These are phyloP conservation scores for Scomber scombrus DNA, from an alignment of 2,113 vertebrate species.

Conservation along the genomic window DNA sequence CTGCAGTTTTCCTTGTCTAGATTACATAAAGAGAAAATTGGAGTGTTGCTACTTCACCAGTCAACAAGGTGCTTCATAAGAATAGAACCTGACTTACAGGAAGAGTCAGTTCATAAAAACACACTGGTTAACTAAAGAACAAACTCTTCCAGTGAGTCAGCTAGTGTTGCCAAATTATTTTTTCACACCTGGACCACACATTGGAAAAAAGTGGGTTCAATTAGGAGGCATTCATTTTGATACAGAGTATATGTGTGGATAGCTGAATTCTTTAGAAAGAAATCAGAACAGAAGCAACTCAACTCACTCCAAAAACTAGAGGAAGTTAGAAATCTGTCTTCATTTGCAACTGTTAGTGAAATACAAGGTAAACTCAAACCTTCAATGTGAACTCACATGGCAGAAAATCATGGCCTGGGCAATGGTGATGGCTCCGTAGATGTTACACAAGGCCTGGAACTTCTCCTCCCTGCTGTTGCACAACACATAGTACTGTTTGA, in stretches of 20 bases:
- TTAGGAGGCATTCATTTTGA: too few species aligned
- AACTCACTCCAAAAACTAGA: neutral
- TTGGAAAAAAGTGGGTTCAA: too few species aligned
- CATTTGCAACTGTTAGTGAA: neutral
- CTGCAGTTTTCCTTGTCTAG: conserved; percentile 94
- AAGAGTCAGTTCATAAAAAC: neutral
- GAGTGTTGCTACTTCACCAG: neutral
- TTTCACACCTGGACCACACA: neutral
- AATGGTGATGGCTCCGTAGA: conserved; percentile 94
- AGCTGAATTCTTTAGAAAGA: too few species aligned
- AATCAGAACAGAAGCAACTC: too few species aligned
- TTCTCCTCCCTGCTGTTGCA: conserved; percentile 95
- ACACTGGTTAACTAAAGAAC: neutral
- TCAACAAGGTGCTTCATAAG: neutral
- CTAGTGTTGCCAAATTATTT: neutral
- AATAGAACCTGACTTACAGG: neutral
- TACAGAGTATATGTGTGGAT: too few species aligned
- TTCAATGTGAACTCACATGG: conserved; percentile 86
- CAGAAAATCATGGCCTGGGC: conserved; percentile 98
- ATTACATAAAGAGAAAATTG: neutral
- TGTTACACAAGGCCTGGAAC: conserved; percentile 95
- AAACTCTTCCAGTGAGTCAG: too few species aligned
- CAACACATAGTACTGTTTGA: conserved; percentile 96
- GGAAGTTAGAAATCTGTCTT: neutral
- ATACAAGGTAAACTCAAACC: neutral